Base-by-base conservation (phyloP, 2,888 invertebrate species). In the Blera fallax region DNA sequence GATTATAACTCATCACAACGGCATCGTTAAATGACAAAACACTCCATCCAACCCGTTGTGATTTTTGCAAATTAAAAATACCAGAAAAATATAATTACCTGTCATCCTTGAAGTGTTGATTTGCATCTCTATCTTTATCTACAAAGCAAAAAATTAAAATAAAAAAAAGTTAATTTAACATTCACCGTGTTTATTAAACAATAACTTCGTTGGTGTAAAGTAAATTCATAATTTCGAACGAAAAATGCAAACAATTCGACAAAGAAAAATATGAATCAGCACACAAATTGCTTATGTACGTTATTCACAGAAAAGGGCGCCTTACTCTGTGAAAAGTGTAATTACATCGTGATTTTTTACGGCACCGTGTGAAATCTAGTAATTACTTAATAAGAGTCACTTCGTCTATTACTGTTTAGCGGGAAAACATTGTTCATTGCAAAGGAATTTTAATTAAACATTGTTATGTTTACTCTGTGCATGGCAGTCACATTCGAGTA, bases 381-480 rank as follows among this genome's bases (percentile, higher is more conserved):
- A 79, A 79, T 79, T 79, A 65, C 79, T 79, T 58, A 79, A 72
- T 79, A 62, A 72, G 43, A 64, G 34, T 67, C 76, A 67, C 24
- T 56, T 7, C n/a, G 4, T 27, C 27, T 45, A 56, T n/a, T 16
- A 21, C 52, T 43, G 48, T 64, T 16, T 16, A 34, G 54, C 37
- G 64, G 37, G 64, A 34, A 65, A 72, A 37, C n/a, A 21, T 60
- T 50, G 16, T 16, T 77, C 60, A 77, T 29, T 40, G 40, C 0
- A 52, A 69, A 52, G 60, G 60, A 77, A 77, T 77, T 77, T 67
- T 60, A 77, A 77, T 69, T 67, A 45, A n/a, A 50, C 8, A 34
- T 21, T 18, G 45, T 54, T 58, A 16, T 3, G 16, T 56, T 10
- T 16, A 14, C 1, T 4, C 1, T 5, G 11, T 3, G 2, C 37